Evolutionary conservation across 1,140 invertebrate genomes (phyloP).

Genomic region (Elymnias hypermnestra): DNA sequence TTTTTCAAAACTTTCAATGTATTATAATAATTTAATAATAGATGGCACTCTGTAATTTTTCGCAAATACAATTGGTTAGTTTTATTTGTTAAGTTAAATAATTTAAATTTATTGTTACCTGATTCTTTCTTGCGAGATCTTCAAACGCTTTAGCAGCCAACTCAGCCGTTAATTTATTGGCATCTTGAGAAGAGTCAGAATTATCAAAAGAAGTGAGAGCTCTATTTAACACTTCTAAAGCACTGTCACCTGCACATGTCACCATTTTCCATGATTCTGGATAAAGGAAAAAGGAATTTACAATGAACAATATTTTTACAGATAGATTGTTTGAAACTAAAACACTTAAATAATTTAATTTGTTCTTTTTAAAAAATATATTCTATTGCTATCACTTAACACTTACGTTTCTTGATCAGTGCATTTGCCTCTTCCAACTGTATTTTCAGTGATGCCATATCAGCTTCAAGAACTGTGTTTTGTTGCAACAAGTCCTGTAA

Average conservation of each 20-base stretch:
- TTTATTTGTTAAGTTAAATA: no score
- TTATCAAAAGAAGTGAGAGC: slow-evolving; percentile 44
- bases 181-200: no score
- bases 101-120: slow-evolving; percentile 43
- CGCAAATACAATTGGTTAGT: no score
- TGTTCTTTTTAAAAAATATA: no score
- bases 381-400: no score
- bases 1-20: no score
- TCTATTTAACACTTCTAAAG: slow-evolving; percentile 39
- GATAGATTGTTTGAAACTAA: no score
- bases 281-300: no score
- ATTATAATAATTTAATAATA: no score
- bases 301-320: no score
- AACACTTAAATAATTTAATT: no score
- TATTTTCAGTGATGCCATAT: slow-evolving; percentile 68
- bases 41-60: no score
- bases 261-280: slow-evolving; percentile 45
- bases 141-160: slow-evolving; percentile 46
- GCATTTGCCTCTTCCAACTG: slow-evolving; percentile 55
- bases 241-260: slow-evolving; percentile 40
- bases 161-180: slow-evolving; percentile 39
- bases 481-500: slow-evolving; percentile 81
- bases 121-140: slow-evolving; percentile 35
- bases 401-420: slow-evolving; percentile 60
- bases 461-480: slow-evolving; percentile 79